Evolutionary conservation across 2,113 vertebrate species (phyloP).

Genomic region (Andinoacara biseriatus): DNA sequence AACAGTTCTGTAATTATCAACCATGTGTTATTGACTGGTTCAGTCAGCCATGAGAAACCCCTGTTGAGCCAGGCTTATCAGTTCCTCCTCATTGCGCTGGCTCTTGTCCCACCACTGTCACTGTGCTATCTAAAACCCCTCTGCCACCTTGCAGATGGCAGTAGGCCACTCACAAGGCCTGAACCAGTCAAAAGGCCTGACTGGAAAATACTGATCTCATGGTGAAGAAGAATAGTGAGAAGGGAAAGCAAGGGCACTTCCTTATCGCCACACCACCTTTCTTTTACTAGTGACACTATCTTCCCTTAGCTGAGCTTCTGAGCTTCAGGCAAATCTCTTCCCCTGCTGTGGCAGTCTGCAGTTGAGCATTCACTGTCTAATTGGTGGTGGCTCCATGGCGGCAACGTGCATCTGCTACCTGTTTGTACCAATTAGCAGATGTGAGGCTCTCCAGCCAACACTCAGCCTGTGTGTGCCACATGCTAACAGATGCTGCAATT

Average conservation of each 20-base stretch:
- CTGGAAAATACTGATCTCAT: constrained; percentile 36
- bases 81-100: constrained; percentile 49
- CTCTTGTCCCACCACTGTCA: constrained; percentile 18
- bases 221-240: not conserved
- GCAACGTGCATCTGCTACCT: constrained; percentile 83
- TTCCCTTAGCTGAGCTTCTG: constrained; percentile 46
- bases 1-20: constrained; percentile 13
- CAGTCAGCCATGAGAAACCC: constrained; percentile 24
- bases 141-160: constrained; percentile 39
- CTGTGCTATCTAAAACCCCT: constrained; percentile 40
- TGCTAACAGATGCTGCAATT: constrained; percentile 91
- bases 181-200: constrained; percentile 40
- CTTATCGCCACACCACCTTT: constrained; percentile 18
- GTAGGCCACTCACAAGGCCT: constrained; percentile 11
- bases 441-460: constrained; percentile 80
- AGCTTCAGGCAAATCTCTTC: constrained; percentile 47
- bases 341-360: constrained; percentile 50
- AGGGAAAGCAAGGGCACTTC: constrained; percentile 24
- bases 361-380: constrained; percentile 73
- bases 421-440: constrained; percentile 86
- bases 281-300: constrained; percentile 38
- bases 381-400: constrained; percentile 74
- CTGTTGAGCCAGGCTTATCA: constrained; percentile 48
- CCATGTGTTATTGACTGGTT: constrained; percentile 9
- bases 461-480: constrained; percentile 78